Evolutionary conservation across 35 echinoderm and acorn worm species (phyloP).

Genomic region (Anneissia japonica): DNA sequence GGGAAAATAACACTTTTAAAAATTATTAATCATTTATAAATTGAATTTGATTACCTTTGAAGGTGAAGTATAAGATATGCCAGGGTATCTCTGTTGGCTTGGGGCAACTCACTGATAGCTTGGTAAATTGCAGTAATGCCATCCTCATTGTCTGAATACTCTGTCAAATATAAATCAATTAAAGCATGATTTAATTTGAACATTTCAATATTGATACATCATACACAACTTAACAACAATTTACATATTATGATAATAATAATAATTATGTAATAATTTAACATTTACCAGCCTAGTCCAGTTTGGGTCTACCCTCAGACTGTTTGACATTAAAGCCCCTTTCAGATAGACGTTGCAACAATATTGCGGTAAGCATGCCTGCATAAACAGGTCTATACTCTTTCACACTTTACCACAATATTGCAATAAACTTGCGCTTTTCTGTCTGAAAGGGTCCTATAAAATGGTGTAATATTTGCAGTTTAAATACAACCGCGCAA

Average conservation of each 20-base stretch:
- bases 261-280: background rate
- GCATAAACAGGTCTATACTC: too few relatives aligned
- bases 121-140: slow-evolving; percentile 77
- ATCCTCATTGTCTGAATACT: slow-evolving; percentile 61
- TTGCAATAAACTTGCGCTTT: too few relatives aligned
- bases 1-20: background rate
- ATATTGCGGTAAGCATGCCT: too few relatives aligned
- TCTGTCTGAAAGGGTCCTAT: too few relatives aligned
- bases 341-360: too few relatives aligned
- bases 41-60: slow-evolving; percentile 44
- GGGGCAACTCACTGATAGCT: slow-evolving; percentile 80
- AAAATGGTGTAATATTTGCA: too few relatives aligned
- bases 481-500: too few relatives aligned
- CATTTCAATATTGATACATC: too few relatives aligned
- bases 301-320: background rate
- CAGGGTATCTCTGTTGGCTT: slow-evolving; percentile 71
- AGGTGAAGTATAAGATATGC: slow-evolving; percentile 88
- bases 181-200: too few relatives aligned
- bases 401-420: too few relatives aligned
- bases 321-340: too few relatives aligned
- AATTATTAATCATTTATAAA: background rate
- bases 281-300: background rate
- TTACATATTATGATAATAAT: background rate
- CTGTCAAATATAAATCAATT: slow-evolving; percentile 31
- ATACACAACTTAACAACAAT: background rate